Conservation (phyloP, 2,888 invertebrate species). For the Euzophera pinguis region DNA sequence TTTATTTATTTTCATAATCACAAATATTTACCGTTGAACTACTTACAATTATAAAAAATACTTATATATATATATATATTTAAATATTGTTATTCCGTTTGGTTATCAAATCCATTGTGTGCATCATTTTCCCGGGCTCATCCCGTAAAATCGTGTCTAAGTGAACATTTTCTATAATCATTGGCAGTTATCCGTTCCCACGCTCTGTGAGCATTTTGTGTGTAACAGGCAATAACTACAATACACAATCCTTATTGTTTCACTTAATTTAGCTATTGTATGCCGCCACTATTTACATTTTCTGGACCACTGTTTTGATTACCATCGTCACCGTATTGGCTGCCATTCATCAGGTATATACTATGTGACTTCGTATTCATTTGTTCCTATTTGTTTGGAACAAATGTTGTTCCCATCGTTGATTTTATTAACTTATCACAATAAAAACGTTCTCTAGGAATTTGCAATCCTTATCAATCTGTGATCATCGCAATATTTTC, state of each 20-base stretch:
- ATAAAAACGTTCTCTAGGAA: background rate
- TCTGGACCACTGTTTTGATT: slow-evolving; percentile 55
- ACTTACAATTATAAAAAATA: too few relatives aligned
- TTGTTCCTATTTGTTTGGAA: slow-evolving; percentile 18
- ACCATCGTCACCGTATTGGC: slow-evolving; percentile 29
- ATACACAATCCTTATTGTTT: slow-evolving; percentile 77
- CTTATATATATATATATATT: too few relatives aligned
- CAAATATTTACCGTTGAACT: too few relatives aligned
- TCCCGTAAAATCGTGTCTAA: slow-evolving; percentile 46
- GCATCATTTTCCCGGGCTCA: slow-evolving; percentile 46
- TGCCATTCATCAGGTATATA: slow-evolving; percentile 16
- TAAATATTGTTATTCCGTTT: slow-evolving; percentile 13
- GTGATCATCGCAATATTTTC: background rate
- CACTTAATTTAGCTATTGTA: slow-evolving; percentile 75
- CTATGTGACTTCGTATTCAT: slow-evolving; percentile 12
- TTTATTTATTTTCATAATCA: too few relatives aligned
- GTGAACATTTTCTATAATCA: slow-evolving; percentile 59
- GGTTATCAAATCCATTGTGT: slow-evolving; percentile 43
- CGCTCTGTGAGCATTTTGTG: slow-evolving; percentile 64
- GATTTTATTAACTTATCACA: slow-evolving; percentile 3
- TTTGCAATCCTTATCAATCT: slow-evolving; percentile 4
- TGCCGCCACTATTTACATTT: slow-evolving; percentile 65
- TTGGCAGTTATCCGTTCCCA: slow-evolving; percentile 63
- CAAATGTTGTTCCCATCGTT: slow-evolving; percentile 17
- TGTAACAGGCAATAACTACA: slow-evolving; percentile 63